phyloP scores from a whole-genome alignment of 1,140 invertebrate genomes.

The Drusus annulatus region DNA sequence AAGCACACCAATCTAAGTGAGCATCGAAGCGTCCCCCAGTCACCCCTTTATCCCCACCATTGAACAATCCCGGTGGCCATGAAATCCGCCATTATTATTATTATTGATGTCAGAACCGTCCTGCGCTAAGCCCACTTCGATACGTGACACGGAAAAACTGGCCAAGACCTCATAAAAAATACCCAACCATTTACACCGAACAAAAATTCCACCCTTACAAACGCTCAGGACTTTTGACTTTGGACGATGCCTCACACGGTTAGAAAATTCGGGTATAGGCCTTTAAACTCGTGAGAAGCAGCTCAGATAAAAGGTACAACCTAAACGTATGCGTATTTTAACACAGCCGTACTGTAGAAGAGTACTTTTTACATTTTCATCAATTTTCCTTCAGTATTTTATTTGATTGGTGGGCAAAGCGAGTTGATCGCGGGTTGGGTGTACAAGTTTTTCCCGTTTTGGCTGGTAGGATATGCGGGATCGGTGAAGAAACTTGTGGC shows the following conservation, averaged over 20 bases:
- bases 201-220: not conserved
- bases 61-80: constrained; percentile 2
- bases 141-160: constrained; percentile 1
- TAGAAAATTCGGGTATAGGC: constrained; percentile 32
- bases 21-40: no score
- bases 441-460: constrained; percentile 12
- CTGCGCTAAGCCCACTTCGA: not conserved
- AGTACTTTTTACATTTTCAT: no score
- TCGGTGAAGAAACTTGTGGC: not conserved
- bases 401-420: no score
- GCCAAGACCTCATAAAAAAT: not conserved
- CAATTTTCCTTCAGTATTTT: no score
- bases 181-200: not conserved
- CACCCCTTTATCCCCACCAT: no score
- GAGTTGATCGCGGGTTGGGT: no score
- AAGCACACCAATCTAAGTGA: no score
- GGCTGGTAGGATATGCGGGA: not conserved
- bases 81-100: constrained; percentile 39
- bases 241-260: not conserved
- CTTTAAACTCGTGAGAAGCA: constrained; percentile 15
- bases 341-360: no score
- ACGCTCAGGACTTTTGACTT: not conserved
- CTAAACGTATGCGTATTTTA: no score
- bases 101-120: constrained; percentile 34
- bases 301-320: not conserved